A percentile compares a stretch with the other conserved stretches of the same genome.
Conservation (phyloP, 2,797 vertebrate genomes). For the Australoheros facetus region DNA sequence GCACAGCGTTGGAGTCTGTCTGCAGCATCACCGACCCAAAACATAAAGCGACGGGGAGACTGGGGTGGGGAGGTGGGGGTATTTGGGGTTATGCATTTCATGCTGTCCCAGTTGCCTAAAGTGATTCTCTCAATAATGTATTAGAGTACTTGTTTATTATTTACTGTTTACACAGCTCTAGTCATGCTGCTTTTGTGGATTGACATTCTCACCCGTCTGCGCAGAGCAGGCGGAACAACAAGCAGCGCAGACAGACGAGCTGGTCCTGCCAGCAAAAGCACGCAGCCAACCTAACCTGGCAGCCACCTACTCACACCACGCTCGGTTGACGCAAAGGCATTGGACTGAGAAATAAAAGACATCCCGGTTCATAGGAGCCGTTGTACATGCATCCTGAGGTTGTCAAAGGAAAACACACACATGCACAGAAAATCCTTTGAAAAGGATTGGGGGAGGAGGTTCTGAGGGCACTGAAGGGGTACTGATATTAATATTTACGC, state of each 20-base stretch:
- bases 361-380: conserved; percentile 74
- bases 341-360: conserved; percentile 83
- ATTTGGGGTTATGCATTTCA: conserved; percentile 58
- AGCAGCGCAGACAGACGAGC: conserved; percentile 56
- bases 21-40: conserved; percentile 59
- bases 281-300: conserved; percentile 60
- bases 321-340: conserved; percentile 71
- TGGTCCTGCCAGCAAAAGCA: conserved; percentile 49
- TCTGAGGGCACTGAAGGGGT: conserved; percentile 19
- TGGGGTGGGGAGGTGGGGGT: conserved; percentile 2
- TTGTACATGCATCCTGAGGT: conserved; percentile 75
- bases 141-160: conserved; percentile 84
- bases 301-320: conserved; percentile 60
- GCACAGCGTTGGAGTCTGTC: conserved; percentile 24
- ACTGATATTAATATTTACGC: conserved; percentile 74
- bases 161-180: conserved; percentile 82
- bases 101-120: conserved; percentile 81
- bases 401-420: conserved; percentile 72
- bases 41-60: conserved; percentile 50
- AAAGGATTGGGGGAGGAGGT: conserved; percentile 17
- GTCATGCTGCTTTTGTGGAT: conserved; percentile 75
- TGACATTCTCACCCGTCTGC: conserved; percentile 75
- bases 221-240: conserved; percentile 61
- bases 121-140: conserved; percentile 84
- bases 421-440: conserved; percentile 42